Base-by-base conservation (phyloP, 2,888 invertebrate genomes). In the Lomographa bimaculata region DNA sequence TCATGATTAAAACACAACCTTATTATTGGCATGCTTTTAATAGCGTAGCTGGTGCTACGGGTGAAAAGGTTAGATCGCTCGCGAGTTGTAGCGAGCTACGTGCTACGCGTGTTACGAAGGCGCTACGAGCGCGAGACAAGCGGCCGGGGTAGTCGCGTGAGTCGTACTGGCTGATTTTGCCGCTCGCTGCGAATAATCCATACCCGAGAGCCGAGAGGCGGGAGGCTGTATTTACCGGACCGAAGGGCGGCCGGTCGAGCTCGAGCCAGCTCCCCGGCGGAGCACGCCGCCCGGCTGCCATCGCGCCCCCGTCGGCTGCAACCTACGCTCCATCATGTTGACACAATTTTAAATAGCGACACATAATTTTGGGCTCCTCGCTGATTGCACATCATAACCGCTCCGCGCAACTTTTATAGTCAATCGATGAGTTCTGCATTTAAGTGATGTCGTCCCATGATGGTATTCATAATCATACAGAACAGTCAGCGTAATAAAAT, bases 161-260 rank as follows among this genome's bases (percentile, higher is more conserved):
- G 71, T 79, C 71, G 80, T 72, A 86, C 87, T 79, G 83, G 71
- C 74, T 75, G 66, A 68, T 77, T 66, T 72, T 67, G 64, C 67
- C 65, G 72, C 62, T 74, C 65, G 70, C 71, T 62, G 66, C 80
- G 82, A 86, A 85, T 86, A 86, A 87, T 87, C 87, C 82, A 87
- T 85, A 87, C 79, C 69, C 26, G 35, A 21, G 40, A 29, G 36
- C 36, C 8, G 81, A 71, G 79, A 72, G 73, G 75, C 76, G 77
- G 80, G 81, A 81, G 83, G 84, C 81, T 81, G 82, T 83, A 74
- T 79, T 81, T 79, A 82, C 83, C 78, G 85, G 86, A 84, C 82
- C 79, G 75, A 68, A 77, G 83, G 79, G 80, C 79, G 81, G 74
- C 67, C 77, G 79, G 73, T 65, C 78, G 78, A 74, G 71, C 77